Conservation (phyloP, 2,888 invertebrate species). For the Chaetoderma sp. region DNA sequence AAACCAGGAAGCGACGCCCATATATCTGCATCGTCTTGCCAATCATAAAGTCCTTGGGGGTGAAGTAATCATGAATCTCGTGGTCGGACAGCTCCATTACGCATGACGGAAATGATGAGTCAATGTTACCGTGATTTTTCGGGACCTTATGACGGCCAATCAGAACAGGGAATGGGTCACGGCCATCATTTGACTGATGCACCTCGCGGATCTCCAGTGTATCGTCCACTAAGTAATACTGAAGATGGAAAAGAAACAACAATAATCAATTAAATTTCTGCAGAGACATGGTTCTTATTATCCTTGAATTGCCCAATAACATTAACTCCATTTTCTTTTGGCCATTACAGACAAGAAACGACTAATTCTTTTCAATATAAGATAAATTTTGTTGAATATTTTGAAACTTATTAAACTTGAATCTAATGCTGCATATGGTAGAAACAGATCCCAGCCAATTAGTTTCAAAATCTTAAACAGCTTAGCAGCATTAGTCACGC, state of each 20-base stretch:
- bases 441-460: too few species aligned
- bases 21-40: constrained; percentile 74
- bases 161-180: constrained; percentile 82
- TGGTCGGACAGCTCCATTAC: constrained; percentile 79
- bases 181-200: constrained; percentile 79
- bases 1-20: constrained; percentile 76
- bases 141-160: constrained; percentile 80
- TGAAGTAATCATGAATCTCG: constrained; percentile 83
- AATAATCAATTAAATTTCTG: not conserved
- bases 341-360: too few species aligned
- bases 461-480: too few species aligned
- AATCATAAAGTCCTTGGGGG: constrained; percentile 81
- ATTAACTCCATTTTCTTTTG: too few species aligned
- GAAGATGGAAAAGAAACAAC: constrained; percentile 27
- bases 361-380: too few species aligned
- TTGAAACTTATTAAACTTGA: too few species aligned
- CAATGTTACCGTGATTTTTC: constrained; percentile 57
- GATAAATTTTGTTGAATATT: too few species aligned
- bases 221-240: constrained; percentile 85
- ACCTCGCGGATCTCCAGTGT: constrained; percentile 83
- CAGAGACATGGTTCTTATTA: not conserved
- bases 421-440: too few species aligned
- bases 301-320: too few species aligned
- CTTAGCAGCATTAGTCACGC: too few species aligned
- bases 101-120: constrained; percentile 71